These are phyloP conservation scores for Cosmia trapezina DNA, from an alignment of 2,888 invertebrate species.

Conservation along the genomic window DNA sequence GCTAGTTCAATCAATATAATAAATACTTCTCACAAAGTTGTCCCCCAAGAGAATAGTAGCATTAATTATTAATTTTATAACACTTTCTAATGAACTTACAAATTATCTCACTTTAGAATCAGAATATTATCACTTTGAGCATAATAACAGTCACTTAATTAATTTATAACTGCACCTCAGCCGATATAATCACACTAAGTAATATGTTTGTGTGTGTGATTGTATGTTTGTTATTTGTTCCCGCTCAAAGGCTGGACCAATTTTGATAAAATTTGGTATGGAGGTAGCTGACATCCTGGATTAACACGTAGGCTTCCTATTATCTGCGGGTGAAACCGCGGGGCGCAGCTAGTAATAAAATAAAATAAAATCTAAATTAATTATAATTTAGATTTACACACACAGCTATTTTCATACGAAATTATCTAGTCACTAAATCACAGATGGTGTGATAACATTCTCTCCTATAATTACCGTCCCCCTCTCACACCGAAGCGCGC, in stretches of 20 bases:
- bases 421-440: slow-evolving; percentile 67
- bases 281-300: no score
- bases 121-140: slow-evolving; percentile 26
- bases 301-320: no score
- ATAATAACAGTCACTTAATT: slow-evolving; percentile 49
- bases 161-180: slow-evolving; percentile 39
- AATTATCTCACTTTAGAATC: slow-evolving; percentile 31
- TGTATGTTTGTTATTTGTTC: no score
- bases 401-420: slow-evolving; percentile 64
- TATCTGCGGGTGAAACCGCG: no score
- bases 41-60: neutral
- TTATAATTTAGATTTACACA: slow-evolving; percentile 61
- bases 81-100: slow-evolving; percentile 44
- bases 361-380: slow-evolving; percentile 53
- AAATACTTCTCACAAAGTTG: neutral
- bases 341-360: slow-evolving; percentile 14
- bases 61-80: slow-evolving; percentile 29
- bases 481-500: slow-evolving; percentile 66
- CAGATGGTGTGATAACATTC: slow-evolving; percentile 68
- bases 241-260: no score
- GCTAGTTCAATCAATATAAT: neutral
- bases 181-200: slow-evolving; percentile 36
- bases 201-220: no score
- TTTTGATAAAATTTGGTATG: no score
- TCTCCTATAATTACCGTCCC: slow-evolving; percentile 68